phyloP scores from a whole-genome alignment of 2,888 invertebrate genomes.

The Globia sparganii region DNA sequence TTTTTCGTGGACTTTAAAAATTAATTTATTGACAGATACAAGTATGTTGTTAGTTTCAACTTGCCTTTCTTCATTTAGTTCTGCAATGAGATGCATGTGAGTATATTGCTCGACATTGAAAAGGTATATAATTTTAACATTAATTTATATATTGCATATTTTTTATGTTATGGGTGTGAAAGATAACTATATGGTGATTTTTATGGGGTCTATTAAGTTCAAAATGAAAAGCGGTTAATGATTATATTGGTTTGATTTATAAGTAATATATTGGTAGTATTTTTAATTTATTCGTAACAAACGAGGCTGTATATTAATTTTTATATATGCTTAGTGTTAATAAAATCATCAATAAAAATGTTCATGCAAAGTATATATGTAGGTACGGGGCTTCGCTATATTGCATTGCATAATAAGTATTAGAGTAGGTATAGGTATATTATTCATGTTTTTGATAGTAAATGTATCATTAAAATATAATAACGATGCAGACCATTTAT shows the following conservation, averaged over 20 bases:
- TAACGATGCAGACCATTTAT: not conserved
- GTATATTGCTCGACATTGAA: slow-evolving; percentile 51
- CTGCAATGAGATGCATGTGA: slow-evolving; percentile 39
- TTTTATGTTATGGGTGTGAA: slow-evolving; percentile 32
- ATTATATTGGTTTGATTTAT: not conserved
- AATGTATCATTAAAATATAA: slow-evolving; percentile 4
- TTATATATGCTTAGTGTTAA: not conserved
- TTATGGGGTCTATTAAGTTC: slow-evolving; percentile 20
- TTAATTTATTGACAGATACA: slow-evolving; percentile 48
- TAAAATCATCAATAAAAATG: not conserved
- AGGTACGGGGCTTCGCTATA: not conserved
- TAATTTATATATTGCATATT: slow-evolving; percentile 42
- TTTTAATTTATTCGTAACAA: not conserved
- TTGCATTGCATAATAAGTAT: not conserved
- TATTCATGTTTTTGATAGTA: not conserved
- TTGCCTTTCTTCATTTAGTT: slow-evolving; percentile 56
- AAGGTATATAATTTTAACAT: slow-evolving; percentile 43
- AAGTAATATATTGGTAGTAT: slow-evolving; percentile 7
- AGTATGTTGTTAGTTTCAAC: slow-evolving; percentile 28
- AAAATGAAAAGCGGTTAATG: slow-evolving; percentile 9
- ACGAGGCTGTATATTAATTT: slow-evolving; percentile 19
- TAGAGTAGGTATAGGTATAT: not conserved
- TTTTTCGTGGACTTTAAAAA: slow-evolving; percentile 52
- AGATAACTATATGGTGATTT: slow-evolving; percentile 21
- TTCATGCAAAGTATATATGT: not conserved